Evolutionary conservation across 2,888 invertebrate species (phyloP), one percentile per base, ranked within the genome.

Genomic region (Philopedon plagiatum): DNA sequence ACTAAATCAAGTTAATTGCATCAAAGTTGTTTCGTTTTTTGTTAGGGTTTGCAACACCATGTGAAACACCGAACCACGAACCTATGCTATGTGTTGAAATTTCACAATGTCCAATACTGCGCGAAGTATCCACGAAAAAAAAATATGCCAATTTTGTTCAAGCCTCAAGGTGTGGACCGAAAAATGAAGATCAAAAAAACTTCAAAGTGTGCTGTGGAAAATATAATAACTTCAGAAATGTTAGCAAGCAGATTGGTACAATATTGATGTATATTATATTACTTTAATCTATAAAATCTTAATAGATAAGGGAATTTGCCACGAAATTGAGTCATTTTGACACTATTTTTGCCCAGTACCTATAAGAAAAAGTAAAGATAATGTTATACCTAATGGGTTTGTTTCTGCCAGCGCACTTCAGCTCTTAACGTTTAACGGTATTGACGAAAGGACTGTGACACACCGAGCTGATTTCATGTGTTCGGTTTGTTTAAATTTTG

Each of bases 71-170:
- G 0, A 85, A 82, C 54, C 79, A 81, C 0, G 82, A 81, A 1
- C 61, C 61, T 0, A 87, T 87, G 0, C 78, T 78, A 8, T 89
- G 89, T 77, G 77, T 87, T 2, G 81, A 81, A 0, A 78, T 89
- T 0, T 77, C 81, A 68, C 69, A 84, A 9, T 89, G 89, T 71
- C 64, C 77, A 0, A 74, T 81, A 1, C 77, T 89, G 8, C 58
- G 84, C n/a, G 77, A 70, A 0, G 69, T 86, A 13, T 34, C 77
- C 8, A 54, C 58, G 4, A 82, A 81, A 46, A 32, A 39, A 13
- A 69, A 78, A 9, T 80, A 81, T 5, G 75, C 75, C 44, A 63
- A 76, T 9, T 84, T 83, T 68, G 60, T 83, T 5, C 65, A 71
- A 9, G 77, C 74, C 5, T 84, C 83, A 0, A 74, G 71, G 51